phyloP scores from a whole-genome alignment of 2,797 vertebrate species.

The Stomatorhinus walkeri region DNA sequence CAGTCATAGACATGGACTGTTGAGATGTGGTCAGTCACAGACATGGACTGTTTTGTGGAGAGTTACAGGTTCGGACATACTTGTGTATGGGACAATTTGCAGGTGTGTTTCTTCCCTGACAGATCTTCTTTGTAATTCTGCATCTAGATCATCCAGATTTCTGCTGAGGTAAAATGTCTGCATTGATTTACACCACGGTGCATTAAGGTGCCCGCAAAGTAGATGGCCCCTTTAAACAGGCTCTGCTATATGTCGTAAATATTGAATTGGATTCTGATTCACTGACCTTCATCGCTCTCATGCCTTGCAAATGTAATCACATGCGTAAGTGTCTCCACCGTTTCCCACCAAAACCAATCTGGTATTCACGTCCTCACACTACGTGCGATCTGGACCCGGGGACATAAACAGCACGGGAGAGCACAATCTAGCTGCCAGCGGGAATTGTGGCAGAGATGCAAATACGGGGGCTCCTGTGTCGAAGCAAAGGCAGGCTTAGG shows the following conservation, averaged over 20 bases:
- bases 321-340: conserved; percentile 35
- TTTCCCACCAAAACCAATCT: conserved; percentile 20
- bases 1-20: background rate
- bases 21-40: background rate
- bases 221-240: conserved; percentile 48
- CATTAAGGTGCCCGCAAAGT: conserved; percentile 50
- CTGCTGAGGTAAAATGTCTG: conserved; percentile 52
- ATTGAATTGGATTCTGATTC: conserved; percentile 63
- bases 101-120: conserved; percentile 19
- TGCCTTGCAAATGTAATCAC: conserved; percentile 80
- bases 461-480: background rate
- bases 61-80: background rate
- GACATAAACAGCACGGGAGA: conserved; percentile 22
- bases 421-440: background rate
- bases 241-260: conserved; percentile 33
- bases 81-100: background rate
- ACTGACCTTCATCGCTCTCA: conserved; percentile 67
- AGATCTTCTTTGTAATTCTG: conserved; percentile 47
- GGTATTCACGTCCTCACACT: conserved; percentile 21
- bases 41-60: background rate
- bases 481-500: background rate
- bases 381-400: conserved; percentile 26
- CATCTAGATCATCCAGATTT: conserved; percentile 36
- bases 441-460: background rate
- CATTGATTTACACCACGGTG: conserved; percentile 33